Conservation (phyloP, 1,140 invertebrate genomes). For the Achroia grisella region DNA sequence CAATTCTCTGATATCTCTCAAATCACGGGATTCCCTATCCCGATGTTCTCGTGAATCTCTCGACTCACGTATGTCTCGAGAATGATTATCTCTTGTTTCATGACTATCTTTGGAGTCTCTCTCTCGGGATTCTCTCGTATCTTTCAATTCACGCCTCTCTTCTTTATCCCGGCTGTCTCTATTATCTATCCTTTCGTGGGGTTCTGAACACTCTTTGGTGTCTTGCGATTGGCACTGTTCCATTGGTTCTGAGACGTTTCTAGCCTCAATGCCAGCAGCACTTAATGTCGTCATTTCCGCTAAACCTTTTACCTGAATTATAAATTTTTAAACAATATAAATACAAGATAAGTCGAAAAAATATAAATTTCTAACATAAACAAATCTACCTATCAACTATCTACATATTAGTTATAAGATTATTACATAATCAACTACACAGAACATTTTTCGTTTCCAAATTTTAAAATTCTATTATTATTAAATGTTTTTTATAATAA, state of each 20-base stretch:
- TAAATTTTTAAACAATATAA: too few relatives aligned
- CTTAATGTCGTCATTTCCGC: slow-evolving; percentile 92
- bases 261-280: slow-evolving; percentile 68
- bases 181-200: slow-evolving; percentile 41
- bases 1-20: slow-evolving; percentile 34
- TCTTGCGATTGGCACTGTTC: slow-evolving; percentile 60
- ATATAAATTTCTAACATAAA: too few relatives aligned
- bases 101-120: slow-evolving; percentile 45
- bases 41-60: slow-evolving; percentile 44
- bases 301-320: slow-evolving; percentile 84
- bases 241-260: slow-evolving; percentile 64
- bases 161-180: slow-evolving; percentile 50
- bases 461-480: too few relatives aligned
- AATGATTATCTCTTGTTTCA: slow-evolving; percentile 28
- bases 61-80: slow-evolving; percentile 25
- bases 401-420: too few relatives aligned
- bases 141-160: slow-evolving; percentile 47
- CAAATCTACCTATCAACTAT: too few relatives aligned
- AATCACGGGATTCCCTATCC: slow-evolving; percentile 35
- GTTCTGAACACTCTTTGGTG: slow-evolving; percentile 39
- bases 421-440: too few relatives aligned
- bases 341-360: too few relatives aligned
- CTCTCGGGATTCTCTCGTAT: slow-evolving; percentile 35
- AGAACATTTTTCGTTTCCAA: too few relatives aligned
- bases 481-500: too few relatives aligned